Conservation (phyloP, 2,113 vertebrate genomes). For the Eonycteris spelaea region DNA sequence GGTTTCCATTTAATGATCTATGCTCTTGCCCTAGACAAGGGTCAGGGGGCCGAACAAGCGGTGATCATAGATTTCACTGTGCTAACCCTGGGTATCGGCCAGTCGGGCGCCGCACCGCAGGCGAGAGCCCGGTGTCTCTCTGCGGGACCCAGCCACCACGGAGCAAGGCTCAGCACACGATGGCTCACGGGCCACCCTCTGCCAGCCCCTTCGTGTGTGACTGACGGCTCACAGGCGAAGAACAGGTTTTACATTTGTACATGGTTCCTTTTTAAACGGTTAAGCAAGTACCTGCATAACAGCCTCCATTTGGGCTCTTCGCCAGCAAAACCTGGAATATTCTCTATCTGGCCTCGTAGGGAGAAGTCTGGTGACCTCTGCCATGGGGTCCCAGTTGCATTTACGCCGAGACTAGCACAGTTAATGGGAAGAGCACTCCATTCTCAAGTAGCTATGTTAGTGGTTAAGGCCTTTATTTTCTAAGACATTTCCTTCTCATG, state of each 20-base stretch:
- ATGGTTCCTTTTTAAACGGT: not conserved
- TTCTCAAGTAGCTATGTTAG: slow-evolving; percentile 34
- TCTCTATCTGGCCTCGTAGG: not conserved
- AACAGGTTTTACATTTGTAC: not conserved
- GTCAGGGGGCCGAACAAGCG: not conserved
- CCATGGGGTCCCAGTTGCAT: not conserved
- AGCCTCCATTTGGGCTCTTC: not conserved
- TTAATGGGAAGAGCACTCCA: slow-evolving; percentile 26
- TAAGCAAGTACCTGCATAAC: not conserved
- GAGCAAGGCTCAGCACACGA: not conserved
- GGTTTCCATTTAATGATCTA: slow-evolving; percentile 18
- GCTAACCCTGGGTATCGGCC: not conserved
- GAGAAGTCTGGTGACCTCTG: not conserved
- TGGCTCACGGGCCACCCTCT: not conserved
- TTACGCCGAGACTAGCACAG: not conserved
- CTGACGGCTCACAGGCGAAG: no score
- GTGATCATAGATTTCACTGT: not conserved
- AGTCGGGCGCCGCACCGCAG: not conserved
- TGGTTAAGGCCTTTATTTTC: slow-evolving; percentile 21
- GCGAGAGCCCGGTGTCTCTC: not conserved
- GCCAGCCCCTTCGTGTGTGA: not conserved
- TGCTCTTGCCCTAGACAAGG: not conserved
- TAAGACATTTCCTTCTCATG: slow-evolving; percentile 39
- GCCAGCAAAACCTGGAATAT: not conserved
- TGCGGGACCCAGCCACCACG: not conserved